Evolutionary conservation across 1,140 invertebrate species (phyloP), one percentile per base, ranked within the genome.

Genomic region (Brachionus koreanus): DNA sequence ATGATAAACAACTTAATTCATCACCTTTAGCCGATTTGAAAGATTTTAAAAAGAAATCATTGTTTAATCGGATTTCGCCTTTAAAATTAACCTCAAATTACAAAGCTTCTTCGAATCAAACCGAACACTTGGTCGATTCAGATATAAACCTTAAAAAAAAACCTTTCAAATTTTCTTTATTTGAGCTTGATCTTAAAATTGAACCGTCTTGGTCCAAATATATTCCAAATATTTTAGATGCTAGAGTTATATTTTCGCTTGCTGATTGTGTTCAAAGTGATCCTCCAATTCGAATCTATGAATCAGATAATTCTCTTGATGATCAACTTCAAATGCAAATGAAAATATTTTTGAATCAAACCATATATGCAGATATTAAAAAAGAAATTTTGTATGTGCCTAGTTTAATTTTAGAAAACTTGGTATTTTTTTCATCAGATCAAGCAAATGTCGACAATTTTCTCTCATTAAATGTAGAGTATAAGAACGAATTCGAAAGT

Each of bases 401-500:
- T 29, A n/a, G 49, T 61, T 33, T 79, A 16, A 7, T 79, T 19
- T 5, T 79, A 4, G 76, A 79, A 2, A 79, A 79, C n/a, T 29
- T 57, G 6, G 35, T 33, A 19, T 33, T 10, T 77, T 77, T 77
- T 49, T 49, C 29, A 4, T 10, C n/a, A n/a, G n/a, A 77, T 25
- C 4, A 61, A 46, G 13, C 0, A 29, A 43, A 19, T 33, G 3
- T 25, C 23, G 33, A 65, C 0, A 42, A 39, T 19, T 69, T 69
- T 69, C 6, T 69, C 10, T 5, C n/a, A n/a, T n/a, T 4, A 0
- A 42, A 69, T 19, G n/a, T 39, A 10, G 74, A 79, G 12, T 23
- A 35, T 16, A 83, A 13, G 12, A 82, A 83, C 39, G 83, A 84
- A 25, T 83, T 84, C 65, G 84, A 85, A 39, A 85, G 83, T 42